A percentile compares a stretch with the other conserved stretches of the same genome.
Conservation (phyloP, 2,113 vertebrate genomes). For the Pseudolaguvia tuberculata region DNA sequence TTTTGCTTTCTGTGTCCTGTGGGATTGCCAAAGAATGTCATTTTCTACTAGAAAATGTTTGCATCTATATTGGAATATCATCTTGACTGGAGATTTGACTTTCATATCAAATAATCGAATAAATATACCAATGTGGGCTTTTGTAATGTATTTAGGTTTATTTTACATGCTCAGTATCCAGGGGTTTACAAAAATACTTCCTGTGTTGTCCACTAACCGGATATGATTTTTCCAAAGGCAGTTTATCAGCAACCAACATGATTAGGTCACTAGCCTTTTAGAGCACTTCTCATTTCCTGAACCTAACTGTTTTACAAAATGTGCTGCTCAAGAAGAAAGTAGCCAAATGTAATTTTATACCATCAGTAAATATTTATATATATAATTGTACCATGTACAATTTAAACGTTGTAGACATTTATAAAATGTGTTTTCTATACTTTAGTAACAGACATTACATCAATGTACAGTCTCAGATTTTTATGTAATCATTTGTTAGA, state of each 20-base stretch:
- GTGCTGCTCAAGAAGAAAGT: neutral
- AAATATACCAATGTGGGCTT: neutral
- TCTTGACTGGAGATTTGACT: neutral
- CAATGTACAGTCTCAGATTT: no score
- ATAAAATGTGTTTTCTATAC: no score
- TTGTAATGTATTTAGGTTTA: neutral
- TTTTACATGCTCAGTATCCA: neutral
- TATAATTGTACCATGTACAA: no score
- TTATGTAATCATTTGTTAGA: no score
- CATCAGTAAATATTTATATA: no score
- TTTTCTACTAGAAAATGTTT: no score
- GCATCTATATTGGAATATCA: neutral
- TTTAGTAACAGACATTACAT: no score
- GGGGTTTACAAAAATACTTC: slow-evolving; percentile 33
- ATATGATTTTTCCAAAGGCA: slow-evolving; percentile 16
- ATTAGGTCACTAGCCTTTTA: neutral
- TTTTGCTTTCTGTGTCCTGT: no score
- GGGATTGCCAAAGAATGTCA: no score
- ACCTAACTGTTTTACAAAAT: neutral
- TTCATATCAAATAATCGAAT: neutral
- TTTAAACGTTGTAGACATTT: no score
- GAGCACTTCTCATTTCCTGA: slow-evolving; percentile 12
- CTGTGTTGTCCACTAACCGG: slow-evolving; percentile 34
- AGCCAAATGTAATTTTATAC: neutral
- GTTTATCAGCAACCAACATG: slow-evolving; percentile 50